These are phyloP conservation scores for Amphiprion clarkii DNA, from an alignment of 2,797 vertebrate genomes.

Conservation along the genomic window DNA sequence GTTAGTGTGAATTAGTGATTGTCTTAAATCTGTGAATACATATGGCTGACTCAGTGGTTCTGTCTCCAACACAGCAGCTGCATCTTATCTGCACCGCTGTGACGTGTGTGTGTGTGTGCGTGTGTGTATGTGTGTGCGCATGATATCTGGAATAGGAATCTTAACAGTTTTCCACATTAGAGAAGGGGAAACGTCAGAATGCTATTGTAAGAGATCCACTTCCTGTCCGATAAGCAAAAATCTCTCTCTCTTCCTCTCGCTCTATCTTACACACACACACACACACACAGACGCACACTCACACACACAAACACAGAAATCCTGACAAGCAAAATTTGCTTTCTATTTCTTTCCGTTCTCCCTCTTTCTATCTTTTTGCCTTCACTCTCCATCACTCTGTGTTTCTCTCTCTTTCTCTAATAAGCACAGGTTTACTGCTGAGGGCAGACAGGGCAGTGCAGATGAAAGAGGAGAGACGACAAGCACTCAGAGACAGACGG, in stretches of 20 bases:
- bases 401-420: constrained; percentile 70
- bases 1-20: constrained; percentile 77
- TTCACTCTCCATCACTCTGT: constrained; percentile 61
- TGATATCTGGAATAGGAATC: constrained; percentile 87
- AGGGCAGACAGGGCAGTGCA: constrained; percentile 61
- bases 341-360: constrained; percentile 60
- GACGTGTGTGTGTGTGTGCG: constrained; percentile 67
- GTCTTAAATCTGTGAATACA: constrained; percentile 81
- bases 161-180: constrained; percentile 85
- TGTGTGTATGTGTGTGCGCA: constrained; percentile 29
- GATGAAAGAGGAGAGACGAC: constrained; percentile 60
- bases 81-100: constrained; percentile 85
- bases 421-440: constrained; percentile 67
- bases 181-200: constrained; percentile 79
- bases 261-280: constrained; percentile 17
- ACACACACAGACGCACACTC: constrained; percentile 18
- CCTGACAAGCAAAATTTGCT: constrained; percentile 78
- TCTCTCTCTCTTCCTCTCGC: constrained; percentile 64
- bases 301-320: constrained; percentile 55
- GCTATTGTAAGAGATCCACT: constrained; percentile 86
- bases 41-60: constrained; percentile 84
- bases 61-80: constrained; percentile 79
- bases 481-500: constrained; percentile 51
- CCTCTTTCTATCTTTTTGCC: constrained; percentile 58
- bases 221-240: constrained; percentile 87